phyloP scores from a whole-genome alignment of 2,797 vertebrate genomes.

The Sandelia bainsii region DNA sequence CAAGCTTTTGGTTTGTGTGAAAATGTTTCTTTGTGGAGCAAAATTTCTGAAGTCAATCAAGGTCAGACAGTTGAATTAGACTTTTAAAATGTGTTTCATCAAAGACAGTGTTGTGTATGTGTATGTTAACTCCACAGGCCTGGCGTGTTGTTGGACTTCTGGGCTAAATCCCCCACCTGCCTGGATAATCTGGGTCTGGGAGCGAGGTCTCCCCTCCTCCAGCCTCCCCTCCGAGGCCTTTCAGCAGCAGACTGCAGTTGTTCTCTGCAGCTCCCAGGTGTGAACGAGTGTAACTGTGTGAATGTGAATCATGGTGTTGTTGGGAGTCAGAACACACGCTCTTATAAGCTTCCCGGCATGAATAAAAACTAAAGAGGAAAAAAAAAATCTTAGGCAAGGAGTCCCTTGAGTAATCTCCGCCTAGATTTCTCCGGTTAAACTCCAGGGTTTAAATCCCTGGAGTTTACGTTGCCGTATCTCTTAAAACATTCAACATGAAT shows the following conservation, averaged over 20 bases:
- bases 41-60: too few species aligned
- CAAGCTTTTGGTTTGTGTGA: neutral
- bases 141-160: neutral
- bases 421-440: constrained; percentile 27
- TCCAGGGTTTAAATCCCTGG: constrained; percentile 40
- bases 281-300: constrained; percentile 45
- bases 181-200: neutral
- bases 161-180: neutral
- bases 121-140: neutral
- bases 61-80: too few species aligned
- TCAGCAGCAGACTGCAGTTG: constrained; percentile 37
- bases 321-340: constrained; percentile 46
- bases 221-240: constrained; percentile 24
- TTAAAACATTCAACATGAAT: constrained; percentile 17
- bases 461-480: constrained; percentile 2
- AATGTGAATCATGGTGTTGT: constrained; percentile 58
- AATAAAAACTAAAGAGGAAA: constrained; percentile 27
- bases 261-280: constrained; percentile 60
- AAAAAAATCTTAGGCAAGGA: neutral
- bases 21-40: too few species aligned
- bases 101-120: too few species aligned
- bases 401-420: constrained; percentile 38
- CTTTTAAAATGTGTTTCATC: too few species aligned
- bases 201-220: constrained; percentile 23
- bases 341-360: constrained; percentile 43